phyloP scores from a whole-genome alignment of 2,888 invertebrate species.

The Drosophila fungiperda region DNA sequence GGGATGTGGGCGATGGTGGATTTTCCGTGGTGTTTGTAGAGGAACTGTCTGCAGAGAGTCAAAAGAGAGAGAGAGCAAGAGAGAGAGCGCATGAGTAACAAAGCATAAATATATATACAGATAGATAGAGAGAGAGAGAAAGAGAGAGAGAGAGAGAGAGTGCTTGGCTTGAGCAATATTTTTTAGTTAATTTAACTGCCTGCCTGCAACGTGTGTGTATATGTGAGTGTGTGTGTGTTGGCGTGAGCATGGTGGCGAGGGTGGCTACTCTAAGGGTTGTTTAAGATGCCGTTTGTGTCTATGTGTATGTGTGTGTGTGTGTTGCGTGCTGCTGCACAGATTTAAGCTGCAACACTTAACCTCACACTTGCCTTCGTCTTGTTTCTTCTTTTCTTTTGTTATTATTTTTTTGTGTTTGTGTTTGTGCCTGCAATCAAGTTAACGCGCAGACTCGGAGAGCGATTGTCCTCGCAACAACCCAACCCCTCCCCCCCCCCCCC shows the following conservation, averaged over 20 bases:
- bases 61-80: conserved; percentile 30
- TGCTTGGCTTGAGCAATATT: conserved; percentile 31
- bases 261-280: conserved; percentile 57
- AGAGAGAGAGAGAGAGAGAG: conserved; percentile 23
- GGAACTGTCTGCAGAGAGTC: conserved; percentile 89
- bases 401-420: conserved; percentile 1
- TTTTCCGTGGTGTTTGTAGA: conserved; percentile 89
- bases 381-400: conserved; percentile 31
- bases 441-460: conserved; percentile 79
- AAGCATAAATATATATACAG: conserved; percentile 9
- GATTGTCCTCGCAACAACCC: conserved; percentile 17
- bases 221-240: conserved; percentile 14
- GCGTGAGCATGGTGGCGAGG: conserved; percentile 10
- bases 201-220: conserved; percentile 19
- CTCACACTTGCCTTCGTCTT: conserved; percentile 73
- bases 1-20: conserved; percentile 87
- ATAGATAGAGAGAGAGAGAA: conserved; percentile 12
- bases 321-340: conserved; percentile 55
- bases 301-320: conserved; percentile 8
- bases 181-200: conserved; percentile 68
- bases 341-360: conserved; percentile 80
- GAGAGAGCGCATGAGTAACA: conserved; percentile 66
- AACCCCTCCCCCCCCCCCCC: background rate
- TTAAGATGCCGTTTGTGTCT: conserved; percentile 31
- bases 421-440: conserved; percentile 24